Percentiles rank a stretch among this genome's conserved stretches.
These are phyloP conservation scores for Sinocyclocheilus anshuiensis DNA, from an alignment of 2,113 vertebrate species.

Conservation along the genomic window DNA sequence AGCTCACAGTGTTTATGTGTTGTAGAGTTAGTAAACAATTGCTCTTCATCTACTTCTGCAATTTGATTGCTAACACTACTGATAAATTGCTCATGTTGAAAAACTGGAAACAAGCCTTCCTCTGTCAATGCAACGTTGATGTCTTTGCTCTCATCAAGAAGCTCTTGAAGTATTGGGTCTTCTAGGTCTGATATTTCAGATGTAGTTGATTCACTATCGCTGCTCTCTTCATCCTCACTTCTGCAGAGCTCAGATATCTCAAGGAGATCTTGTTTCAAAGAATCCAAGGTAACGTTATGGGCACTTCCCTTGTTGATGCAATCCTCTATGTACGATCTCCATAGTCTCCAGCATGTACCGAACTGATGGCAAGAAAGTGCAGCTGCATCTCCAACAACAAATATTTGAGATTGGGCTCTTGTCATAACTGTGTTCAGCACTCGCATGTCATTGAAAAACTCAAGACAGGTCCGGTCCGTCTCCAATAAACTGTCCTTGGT, in stretches of 20 bases:
- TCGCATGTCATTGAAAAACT: conserved; percentile 85
- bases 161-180: conserved; percentile 84
- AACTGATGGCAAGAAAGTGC: conserved; percentile 80
- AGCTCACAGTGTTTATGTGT: conserved; percentile 56
- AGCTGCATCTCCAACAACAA: conserved; percentile 83
- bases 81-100: conserved; percentile 3
- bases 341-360: conserved; percentile 85
- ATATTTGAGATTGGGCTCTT: conserved; percentile 85
- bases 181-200: conserved; percentile 69
- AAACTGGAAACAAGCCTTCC: conserved; percentile 73
- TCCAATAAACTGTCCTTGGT: conserved; percentile 73
- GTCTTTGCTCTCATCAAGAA: conserved; percentile 77
- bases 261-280: conserved; percentile 76
- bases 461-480: conserved; percentile 68
- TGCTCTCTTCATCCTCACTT: conserved; percentile 53
- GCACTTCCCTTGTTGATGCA: conserved; percentile 74
- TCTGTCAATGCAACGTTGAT: conserved; percentile 70
- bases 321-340: conserved; percentile 83
- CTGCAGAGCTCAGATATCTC: conserved; percentile 71
- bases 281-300: conserved; percentile 72
- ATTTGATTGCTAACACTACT: background rate
- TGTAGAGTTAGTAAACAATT: background rate
- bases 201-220: conserved; percentile 67
- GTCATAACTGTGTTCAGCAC: conserved; percentile 91
- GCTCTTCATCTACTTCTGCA: background rate